Conservation (phyloP, 1,140 invertebrate genomes). For the Bombus turneri region DNA sequence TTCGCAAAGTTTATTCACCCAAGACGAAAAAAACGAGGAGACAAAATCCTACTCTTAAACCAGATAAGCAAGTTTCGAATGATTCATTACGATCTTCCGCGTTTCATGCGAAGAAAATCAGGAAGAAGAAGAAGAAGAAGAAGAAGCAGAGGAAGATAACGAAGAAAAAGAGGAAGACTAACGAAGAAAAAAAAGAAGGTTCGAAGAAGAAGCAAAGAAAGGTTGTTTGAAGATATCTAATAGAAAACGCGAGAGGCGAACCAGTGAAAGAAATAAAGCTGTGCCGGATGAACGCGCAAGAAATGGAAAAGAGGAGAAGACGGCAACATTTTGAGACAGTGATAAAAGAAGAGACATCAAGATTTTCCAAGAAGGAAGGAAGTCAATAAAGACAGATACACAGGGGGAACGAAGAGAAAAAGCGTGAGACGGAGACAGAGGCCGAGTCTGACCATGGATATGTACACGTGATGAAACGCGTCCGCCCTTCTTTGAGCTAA, state of each 20-base stretch:
- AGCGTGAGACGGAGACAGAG: neutral
- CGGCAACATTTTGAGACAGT: slow-evolving; percentile 11
- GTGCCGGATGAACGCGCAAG: neutral
- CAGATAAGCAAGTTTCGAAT: neutral
- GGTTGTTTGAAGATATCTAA: neutral
- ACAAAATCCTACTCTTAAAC: neutral
- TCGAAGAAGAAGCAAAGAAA: neutral
- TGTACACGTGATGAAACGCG: slow-evolving; percentile 62
- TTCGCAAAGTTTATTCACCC: neutral
- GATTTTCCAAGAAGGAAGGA: slow-evolving; percentile 39
- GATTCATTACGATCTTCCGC: neutral
- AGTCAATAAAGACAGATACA: neutral
- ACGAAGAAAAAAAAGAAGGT: neutral
- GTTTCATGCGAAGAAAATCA: neutral
- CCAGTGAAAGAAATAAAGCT: neutral
- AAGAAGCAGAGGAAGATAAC: neutral
- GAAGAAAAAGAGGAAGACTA: neutral
- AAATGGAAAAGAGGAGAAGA: neutral
- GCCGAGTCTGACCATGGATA: slow-evolving; percentile 21
- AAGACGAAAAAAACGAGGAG: neutral
- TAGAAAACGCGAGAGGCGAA: no score
- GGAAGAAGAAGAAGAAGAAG: neutral
- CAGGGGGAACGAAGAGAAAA: neutral
- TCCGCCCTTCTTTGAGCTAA: slow-evolving; percentile 69
- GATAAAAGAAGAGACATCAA: slow-evolving; percentile 11